Evolutionary conservation across 2,797 vertebrate genomes (phyloP), one percentile per base, ranked within the genome.

Genomic region (Sebastes baramenuke): DNA sequence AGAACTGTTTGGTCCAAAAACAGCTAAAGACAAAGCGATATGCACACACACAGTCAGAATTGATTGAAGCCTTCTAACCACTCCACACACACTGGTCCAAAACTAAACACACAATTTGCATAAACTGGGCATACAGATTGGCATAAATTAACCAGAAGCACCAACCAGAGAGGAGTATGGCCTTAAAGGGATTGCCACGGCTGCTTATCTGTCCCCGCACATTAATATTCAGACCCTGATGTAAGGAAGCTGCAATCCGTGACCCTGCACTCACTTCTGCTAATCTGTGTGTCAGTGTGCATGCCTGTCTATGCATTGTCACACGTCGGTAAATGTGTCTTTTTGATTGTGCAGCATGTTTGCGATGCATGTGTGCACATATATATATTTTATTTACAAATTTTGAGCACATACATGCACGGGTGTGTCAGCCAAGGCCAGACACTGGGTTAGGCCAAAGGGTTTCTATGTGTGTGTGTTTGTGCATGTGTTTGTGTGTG

Each of bases 161-260:
- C 85, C 83, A 88, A 89, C 65, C 80, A 88, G 62, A 65, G 69
- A 85, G 72, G 67, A 86, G 61, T 71, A 67, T 52, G 84, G 75
- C 79, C 87, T 92, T 94, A 94, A 96, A 93, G 90, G 93, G 94
- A 94, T 95, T 93, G 90, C 90, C 92, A 94, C 67, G 89, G 93
- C 87, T 93, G 93, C 93, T 95, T 94, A 94, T 95, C 90, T 94
- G 86, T 90, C 91, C 73, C 79, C 87, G 13, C 82, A 89, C 92
- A 95, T 95, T 95, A 94, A 95, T 95, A 95, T 95, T 95, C 94
- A 93, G 80, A 85, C 80, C 86, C 88, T 88, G 91, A 93, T 92
- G 88, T 91, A 89, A 94, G 90, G 73, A 84, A 80, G 86, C 89
- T 91, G 90, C 93, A 94, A 92, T 92, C 87, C 86, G 87, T 94